Conservation (phyloP, 2,797 vertebrate genomes). For the Galaxias olidus region DNA sequence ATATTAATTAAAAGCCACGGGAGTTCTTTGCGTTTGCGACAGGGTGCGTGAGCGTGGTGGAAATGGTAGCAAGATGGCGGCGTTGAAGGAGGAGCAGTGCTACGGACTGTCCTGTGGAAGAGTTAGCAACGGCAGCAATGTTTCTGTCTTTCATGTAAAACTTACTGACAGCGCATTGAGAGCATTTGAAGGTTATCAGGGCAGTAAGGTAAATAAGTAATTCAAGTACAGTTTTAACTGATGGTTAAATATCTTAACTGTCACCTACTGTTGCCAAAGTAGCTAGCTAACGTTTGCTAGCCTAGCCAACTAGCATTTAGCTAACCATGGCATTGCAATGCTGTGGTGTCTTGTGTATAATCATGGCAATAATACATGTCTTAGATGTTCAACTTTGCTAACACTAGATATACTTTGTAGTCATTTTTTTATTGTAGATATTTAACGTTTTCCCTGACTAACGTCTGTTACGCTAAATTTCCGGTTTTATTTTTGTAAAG, state of each 20-base stretch:
- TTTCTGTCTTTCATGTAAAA: slow-evolving; percentile 96
- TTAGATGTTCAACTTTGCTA: too few relatives aligned
- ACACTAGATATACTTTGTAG: too few relatives aligned
- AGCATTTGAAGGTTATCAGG: slow-evolving; percentile 91
- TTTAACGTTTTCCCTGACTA: too few relatives aligned
- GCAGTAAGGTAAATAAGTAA: slow-evolving; percentile 80
- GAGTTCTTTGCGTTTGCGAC: slow-evolving; percentile 68
- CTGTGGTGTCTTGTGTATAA: too few relatives aligned
- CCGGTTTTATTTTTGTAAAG: too few relatives aligned
- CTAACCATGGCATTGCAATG: too few relatives aligned
- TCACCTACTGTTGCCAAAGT: not conserved
- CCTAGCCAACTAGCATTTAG: too few relatives aligned
- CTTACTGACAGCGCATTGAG: slow-evolving; percentile 93
- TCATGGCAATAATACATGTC: too few relatives aligned
- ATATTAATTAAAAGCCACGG: slow-evolving; percentile 77
- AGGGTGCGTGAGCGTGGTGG: slow-evolving; percentile 73
- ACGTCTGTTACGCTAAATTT: too few relatives aligned
- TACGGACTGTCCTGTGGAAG: slow-evolving; percentile 97
- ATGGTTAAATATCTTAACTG: not conserved
- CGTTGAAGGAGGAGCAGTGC: slow-evolving; percentile 95
- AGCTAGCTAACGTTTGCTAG: slow-evolving; percentile 8
- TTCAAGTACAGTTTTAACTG: slow-evolving; percentile 17
- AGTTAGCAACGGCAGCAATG: slow-evolving; percentile 88
- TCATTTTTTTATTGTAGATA: too few relatives aligned
- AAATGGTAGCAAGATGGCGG: slow-evolving; percentile 97